Conservation (phyloP, 2,797 vertebrate genomes). For the Bucorvus abyssinicus region DNA sequence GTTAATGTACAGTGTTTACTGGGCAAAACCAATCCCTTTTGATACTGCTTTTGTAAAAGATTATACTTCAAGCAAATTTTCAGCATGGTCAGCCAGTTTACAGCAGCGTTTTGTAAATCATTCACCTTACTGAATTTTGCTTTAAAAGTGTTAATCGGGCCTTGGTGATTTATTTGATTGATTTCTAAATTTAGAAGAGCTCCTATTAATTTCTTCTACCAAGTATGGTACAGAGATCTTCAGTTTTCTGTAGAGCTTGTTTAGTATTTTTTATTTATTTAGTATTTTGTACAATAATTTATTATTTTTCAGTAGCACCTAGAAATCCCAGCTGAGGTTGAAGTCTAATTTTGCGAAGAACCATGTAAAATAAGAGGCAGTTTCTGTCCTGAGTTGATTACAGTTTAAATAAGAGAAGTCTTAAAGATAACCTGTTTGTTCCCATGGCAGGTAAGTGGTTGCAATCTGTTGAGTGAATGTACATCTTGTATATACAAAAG, state of each 20-base stretch:
- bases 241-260: background rate
- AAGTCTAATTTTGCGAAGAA: background rate
- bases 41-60: background rate
- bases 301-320: background rate
- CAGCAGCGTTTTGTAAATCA: background rate
- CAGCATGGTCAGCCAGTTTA: background rate
- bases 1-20: background rate
- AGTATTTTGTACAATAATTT: background rate
- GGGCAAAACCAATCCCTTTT: background rate
- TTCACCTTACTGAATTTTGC: background rate
- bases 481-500: background rate
- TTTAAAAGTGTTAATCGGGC: background rate
- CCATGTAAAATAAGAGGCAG: accelerated
- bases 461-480: accelerated
- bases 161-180: background rate
- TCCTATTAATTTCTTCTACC: background rate
- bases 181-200: background rate
- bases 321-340: background rate
- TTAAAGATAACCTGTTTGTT: background rate
- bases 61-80: background rate
- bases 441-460: accelerated
- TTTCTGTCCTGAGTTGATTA: background rate
- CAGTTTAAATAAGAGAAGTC: background rate
- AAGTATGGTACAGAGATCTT: background rate
- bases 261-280: no score